Evolutionary conservation across 2,888 invertebrate genomes (phyloP), one percentile per base, ranked within the genome.

Genomic region (Metallyticus violacea): DNA sequence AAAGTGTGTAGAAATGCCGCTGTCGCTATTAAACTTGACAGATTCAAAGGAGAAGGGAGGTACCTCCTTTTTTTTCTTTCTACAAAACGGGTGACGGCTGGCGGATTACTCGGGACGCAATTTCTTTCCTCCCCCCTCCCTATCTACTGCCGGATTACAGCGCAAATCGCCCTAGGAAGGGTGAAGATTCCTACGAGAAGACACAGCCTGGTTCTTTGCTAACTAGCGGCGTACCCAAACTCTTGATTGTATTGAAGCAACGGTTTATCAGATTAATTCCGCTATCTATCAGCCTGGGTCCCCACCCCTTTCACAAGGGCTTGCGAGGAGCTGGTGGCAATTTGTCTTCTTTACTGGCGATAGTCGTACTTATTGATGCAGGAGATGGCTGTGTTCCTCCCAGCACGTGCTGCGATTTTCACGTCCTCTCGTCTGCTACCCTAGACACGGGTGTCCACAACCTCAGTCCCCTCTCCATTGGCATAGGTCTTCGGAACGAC

Each of bases 301-400:
- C 15, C 26, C 30, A 26, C 83, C 27, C 28, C 27, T 77, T 83
- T 77, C 28, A 76, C 76, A 30, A 25, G 25, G 7, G 27, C 3
- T 9, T 28, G 27, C 29, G 81, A 25, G 28, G 77, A 25, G 84
- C 79, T 62, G 84, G 77, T 81, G 81, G 87, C 85, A 85, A 87
- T 87, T 87, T 87, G 87, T 87, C 87, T 87, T 87, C 85, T 87
- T 87, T 87, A 87, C 85, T 85, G 87, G 78, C 81, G 87, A 87
- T 87, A 85, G 78, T 62, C 40, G 22, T 62, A 62, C 40, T 62
- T 62, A 62, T 9, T 22, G 40, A 62, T 62, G 40, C 40, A 62
- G 40, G 40, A 62, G 40, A 62, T 62, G 40, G 22, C 40, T 15
- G 15, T 62, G 4, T 22, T 22, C 15, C 40, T 62, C 40, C 40